Conservation (phyloP, 2,888 invertebrate genomes). For the Phania funesta region DNA sequence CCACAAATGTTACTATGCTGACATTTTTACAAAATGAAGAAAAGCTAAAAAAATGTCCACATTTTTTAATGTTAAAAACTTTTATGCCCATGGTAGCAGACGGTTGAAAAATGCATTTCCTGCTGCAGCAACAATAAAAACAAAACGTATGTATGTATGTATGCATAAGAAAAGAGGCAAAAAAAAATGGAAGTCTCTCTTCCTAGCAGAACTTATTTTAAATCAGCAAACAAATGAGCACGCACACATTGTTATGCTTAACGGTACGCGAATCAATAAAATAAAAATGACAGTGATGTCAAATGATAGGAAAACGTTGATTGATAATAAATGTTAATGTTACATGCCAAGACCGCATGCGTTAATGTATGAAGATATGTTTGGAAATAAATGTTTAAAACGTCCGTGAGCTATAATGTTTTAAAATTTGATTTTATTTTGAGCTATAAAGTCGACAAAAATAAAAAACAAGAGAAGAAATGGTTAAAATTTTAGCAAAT, state of each 20-base stretch:
- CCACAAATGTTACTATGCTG: conserved; percentile 43
- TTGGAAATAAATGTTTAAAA: too few species aligned
- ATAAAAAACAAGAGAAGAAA: too few species aligned
- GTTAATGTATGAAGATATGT: too few species aligned
- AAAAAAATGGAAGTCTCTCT: not conserved
- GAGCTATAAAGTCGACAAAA: too few species aligned
- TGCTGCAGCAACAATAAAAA: conserved; percentile 21
- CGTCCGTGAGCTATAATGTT: too few species aligned
- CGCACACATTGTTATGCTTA: not conserved
- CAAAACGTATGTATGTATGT: not conserved
- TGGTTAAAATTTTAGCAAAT: too few species aligned
- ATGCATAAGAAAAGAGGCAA: not conserved
- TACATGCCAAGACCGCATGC: too few species aligned
- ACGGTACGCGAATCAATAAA: conserved; percentile 5
- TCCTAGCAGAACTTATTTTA: too few species aligned
- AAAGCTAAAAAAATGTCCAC: conserved; percentile 8
- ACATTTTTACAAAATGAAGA: conserved; percentile 40
- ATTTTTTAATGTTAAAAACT: conserved; percentile 55
- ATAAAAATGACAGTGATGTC: conserved; percentile 2
- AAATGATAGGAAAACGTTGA: conserved; percentile 6
- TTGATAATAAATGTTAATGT: too few species aligned
- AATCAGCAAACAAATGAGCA: too few species aligned
- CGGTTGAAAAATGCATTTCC: conserved; percentile 58
- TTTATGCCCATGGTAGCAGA: conserved; percentile 54
- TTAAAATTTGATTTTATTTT: too few species aligned